Evolutionary conservation across 2,888 invertebrate species (phyloP).

Genomic region (Empis livida): DNA sequence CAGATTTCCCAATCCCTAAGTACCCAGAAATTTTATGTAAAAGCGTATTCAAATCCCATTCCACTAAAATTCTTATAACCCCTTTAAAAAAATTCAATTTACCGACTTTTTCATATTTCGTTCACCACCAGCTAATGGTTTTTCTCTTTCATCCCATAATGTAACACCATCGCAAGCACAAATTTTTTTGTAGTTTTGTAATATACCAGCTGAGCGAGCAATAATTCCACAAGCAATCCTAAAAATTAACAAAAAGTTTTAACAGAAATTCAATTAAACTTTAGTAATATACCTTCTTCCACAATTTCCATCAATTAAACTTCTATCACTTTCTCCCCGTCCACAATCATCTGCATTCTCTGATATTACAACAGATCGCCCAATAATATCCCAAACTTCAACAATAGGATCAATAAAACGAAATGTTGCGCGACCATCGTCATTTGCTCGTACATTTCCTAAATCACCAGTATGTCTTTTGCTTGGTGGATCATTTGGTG

Average conservation of each 20-base stretch:
- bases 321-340: constrained; percentile 36
- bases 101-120: constrained; percentile 20
- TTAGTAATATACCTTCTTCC: constrained; percentile 41
- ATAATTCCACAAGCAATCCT: constrained; percentile 78
- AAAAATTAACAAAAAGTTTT: constrained; percentile 8
- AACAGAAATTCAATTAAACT: background rate
- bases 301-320: constrained; percentile 48
- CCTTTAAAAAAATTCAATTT: background rate
- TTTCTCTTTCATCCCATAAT: constrained; percentile 73
- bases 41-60: constrained; percentile 4
- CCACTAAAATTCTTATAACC: background rate
- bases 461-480: constrained; percentile 50
- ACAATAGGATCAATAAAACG: constrained; percentile 45
- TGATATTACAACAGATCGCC: constrained; percentile 63
- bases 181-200: constrained; percentile 74
- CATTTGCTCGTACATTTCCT: constrained; percentile 47
- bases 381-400: constrained; percentile 61
- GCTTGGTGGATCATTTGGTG: constrained; percentile 33
- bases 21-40: background rate
- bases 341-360: constrained; percentile 49
- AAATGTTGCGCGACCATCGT: constrained; percentile 52
- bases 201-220: constrained; percentile 75
- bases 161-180: constrained; percentile 84
- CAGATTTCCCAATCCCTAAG: background rate
- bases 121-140: constrained; percentile 35